Evolutionary conservation across 2,797 vertebrate genomes (phyloP).

Genomic region (Dryobates pubescens): DNA sequence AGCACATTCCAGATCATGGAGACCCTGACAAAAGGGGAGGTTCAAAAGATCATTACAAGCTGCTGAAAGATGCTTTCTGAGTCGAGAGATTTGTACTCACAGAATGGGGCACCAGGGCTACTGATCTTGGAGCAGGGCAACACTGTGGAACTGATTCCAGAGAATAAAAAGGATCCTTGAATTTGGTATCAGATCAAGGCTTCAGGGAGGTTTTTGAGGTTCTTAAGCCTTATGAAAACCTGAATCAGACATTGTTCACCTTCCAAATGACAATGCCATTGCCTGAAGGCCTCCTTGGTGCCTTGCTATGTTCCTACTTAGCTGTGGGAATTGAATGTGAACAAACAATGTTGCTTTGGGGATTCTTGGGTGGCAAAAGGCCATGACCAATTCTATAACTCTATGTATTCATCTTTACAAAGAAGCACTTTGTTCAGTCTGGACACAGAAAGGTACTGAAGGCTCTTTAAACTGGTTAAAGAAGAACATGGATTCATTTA

Average conservation of each 20-base stretch:
- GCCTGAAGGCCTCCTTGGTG: slow-evolving; percentile 22
- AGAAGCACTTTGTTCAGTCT: slow-evolving; percentile 16
- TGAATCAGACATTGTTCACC: slow-evolving; percentile 39
- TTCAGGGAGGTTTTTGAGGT: background rate
- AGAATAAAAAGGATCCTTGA: background rate
- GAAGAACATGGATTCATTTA: background rate
- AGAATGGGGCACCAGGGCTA: background rate
- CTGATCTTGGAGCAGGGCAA: background rate
- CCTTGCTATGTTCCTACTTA: slow-evolving; percentile 7
- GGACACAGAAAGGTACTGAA: background rate
- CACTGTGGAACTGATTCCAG: background rate
- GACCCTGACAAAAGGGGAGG: background rate
- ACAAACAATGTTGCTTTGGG: slow-evolving; percentile 33
- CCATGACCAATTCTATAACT: slow-evolving; percentile 14
- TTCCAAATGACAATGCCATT: background rate
- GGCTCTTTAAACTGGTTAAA: slow-evolving; percentile 55
- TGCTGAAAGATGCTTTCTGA: background rate
- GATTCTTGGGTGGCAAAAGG: slow-evolving; percentile 16
- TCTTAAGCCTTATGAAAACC: background rate
- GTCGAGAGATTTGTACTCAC: background rate
- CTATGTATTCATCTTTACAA: slow-evolving; percentile 25
- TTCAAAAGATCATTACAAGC: background rate
- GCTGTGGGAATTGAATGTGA: slow-evolving; percentile 36
- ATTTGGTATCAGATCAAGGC: background rate
- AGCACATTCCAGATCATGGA: background rate